These are phyloP conservation scores for Pseudopipra pipra DNA, from an alignment of 2,113 vertebrate species.

Conservation along the genomic window DNA sequence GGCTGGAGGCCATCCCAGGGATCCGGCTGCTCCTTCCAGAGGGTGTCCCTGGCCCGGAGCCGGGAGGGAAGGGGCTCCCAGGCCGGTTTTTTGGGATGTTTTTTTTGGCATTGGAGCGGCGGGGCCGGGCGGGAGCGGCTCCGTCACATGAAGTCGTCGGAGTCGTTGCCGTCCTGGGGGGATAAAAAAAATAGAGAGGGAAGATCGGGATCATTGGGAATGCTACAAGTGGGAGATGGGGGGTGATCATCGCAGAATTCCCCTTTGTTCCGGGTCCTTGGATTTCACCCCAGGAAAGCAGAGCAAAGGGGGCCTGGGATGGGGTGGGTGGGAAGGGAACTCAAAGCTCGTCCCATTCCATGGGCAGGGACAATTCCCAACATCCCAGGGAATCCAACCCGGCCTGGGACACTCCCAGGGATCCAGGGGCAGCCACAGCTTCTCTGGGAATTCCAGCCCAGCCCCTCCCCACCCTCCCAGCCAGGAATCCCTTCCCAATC, in stretches of 20 bases:
- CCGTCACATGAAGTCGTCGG: conserved; percentile 93
- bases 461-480: too few species aligned
- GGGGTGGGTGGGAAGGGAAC: not conserved
- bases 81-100: not conserved
- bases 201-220: not conserved
- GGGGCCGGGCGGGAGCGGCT: not conserved
- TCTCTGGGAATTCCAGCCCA: too few species aligned
- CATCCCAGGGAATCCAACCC: too few species aligned
- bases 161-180: conserved; percentile 92
- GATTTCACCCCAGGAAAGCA: not conserved
- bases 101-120: conserved; percentile 6
- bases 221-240: fast-evolving
- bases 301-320: not conserved
- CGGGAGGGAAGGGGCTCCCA: not conserved
- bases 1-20: not conserved
- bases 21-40: not conserved
- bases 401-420: not conserved
- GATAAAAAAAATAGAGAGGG: not conserved
- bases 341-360: not conserved
- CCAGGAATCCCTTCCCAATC: too few species aligned
- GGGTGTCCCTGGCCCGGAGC: not conserved
- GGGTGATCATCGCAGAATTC: not conserved
- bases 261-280: not conserved
- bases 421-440: not conserved
- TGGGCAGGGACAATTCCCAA: not conserved